These are phyloP conservation scores for Lineus longissimus DNA, from an alignment of 1,140 invertebrate species.

Conservation along the genomic window DNA sequence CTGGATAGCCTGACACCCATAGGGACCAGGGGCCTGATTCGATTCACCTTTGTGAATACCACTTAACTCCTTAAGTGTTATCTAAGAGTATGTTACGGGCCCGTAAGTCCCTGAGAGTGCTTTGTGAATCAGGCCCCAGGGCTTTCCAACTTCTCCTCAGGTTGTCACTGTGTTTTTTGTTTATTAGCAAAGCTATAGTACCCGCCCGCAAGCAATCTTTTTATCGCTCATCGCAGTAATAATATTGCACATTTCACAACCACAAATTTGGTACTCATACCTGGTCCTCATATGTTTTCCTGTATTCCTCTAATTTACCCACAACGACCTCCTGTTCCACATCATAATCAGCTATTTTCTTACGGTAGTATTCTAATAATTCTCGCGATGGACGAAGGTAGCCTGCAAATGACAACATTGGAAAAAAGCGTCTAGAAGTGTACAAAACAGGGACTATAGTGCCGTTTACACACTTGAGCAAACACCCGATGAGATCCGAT, in stretches of 20 bases:
- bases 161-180: no score
- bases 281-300: conserved; percentile 50
- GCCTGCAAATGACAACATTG: conserved; percentile 29
- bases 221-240: no score
- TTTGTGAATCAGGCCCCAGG: no score
- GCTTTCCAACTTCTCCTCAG: no score
- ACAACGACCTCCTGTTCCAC: conserved; percentile 49
- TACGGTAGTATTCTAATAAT: conserved; percentile 52
- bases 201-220: no score
- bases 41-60: no score
- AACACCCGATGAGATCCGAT: neutral
- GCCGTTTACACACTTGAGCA: neutral
- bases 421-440: neutral
- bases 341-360: conserved; percentile 55
- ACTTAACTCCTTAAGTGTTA: no score
- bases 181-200: no score
- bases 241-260: neutral
- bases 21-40: no score
- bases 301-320: conserved; percentile 48
- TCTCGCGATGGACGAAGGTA: conserved; percentile 52
- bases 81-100: no score
- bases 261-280: conserved; percentile 19
- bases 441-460: neutral
- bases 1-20: no score
- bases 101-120: no score